These are phyloP conservation scores for Lophius americanus DNA, from an alignment of 2,797 vertebrate species.

Conservation along the genomic window DNA sequence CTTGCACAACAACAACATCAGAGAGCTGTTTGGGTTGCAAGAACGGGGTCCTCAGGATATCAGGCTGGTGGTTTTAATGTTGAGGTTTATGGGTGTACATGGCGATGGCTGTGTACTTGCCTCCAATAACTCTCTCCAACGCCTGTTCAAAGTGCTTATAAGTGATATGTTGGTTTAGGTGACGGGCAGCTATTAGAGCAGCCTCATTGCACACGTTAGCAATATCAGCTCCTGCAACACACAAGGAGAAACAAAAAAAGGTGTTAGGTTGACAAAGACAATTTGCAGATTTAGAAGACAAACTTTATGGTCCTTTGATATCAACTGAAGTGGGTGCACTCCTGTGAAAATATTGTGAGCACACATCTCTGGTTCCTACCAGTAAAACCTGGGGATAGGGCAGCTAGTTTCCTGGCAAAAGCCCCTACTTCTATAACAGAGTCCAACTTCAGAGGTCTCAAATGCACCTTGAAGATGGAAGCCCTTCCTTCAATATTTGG, in stretches of 20 bases:
- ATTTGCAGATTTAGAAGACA: not conserved
- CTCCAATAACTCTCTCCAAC: slow-evolving; percentile 93
- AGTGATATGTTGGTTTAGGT: slow-evolving; percentile 83
- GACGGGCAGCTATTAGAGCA: slow-evolving; percentile 93
- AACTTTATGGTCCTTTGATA: not conserved
- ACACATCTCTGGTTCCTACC: slow-evolving; percentile 72
- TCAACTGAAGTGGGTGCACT: not conserved
- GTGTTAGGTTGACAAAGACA: not conserved
- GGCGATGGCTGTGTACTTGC: slow-evolving; percentile 68
- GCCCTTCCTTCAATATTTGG: slow-evolving; percentile 95
- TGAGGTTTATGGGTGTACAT: not conserved
- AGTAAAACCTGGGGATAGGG: slow-evolving; percentile 93
- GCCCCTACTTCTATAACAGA: slow-evolving; percentile 83
- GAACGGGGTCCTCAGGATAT: too few species aligned
- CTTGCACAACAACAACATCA: too few species aligned
- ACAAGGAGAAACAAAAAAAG: slow-evolving; percentile 1
- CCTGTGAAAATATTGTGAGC: not conserved
- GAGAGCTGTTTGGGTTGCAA: too few species aligned
- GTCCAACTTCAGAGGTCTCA: slow-evolving; percentile 90
- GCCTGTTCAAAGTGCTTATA: slow-evolving; percentile 91
- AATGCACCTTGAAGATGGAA: slow-evolving; percentile 97
- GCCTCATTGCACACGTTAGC: slow-evolving; percentile 97
- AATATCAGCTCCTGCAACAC: slow-evolving; percentile 88
- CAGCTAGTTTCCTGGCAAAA: slow-evolving; percentile 90
- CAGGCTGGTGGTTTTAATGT: too few species aligned